phyloP scores from a whole-genome alignment of 2,888 invertebrate species.

The Odontocolon sp. region DNA sequence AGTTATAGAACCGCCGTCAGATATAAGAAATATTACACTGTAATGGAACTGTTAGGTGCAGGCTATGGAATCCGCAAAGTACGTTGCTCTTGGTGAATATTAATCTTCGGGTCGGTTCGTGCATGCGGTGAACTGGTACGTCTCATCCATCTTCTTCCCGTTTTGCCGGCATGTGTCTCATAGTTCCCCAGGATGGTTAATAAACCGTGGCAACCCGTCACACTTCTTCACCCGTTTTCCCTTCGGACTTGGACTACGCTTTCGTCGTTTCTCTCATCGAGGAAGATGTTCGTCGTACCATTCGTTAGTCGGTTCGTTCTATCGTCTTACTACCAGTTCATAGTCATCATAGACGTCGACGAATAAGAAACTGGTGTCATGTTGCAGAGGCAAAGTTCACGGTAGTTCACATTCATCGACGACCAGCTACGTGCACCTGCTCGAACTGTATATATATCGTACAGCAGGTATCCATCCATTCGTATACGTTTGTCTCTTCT shows the following conservation, averaged over 20 bases:
- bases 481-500: background rate
- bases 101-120: constrained; percentile 40
- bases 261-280: background rate
- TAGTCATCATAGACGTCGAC: background rate
- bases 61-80: constrained; percentile 1
- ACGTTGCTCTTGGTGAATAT: constrained; percentile 24
- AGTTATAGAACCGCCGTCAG: background rate
- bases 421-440: background rate
- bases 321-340: background rate
- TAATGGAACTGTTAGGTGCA: background rate
- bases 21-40: background rate
- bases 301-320: background rate
- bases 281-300: background rate
- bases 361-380: background rate
- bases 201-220: constrained; percentile 30
- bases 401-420: background rate
- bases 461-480: background rate
- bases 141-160: constrained; percentile 49
- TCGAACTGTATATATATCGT: background rate
- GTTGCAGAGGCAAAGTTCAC: background rate
- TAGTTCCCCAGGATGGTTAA: constrained; percentile 41
- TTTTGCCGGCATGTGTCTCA: constrained; percentile 34
- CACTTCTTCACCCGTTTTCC: constrained; percentile 20
- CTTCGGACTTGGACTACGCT: background rate
- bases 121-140: constrained; percentile 37